phyloP scores from a whole-genome alignment of 2,113 vertebrate genomes.

The Lophotis ruficrista region DNA sequence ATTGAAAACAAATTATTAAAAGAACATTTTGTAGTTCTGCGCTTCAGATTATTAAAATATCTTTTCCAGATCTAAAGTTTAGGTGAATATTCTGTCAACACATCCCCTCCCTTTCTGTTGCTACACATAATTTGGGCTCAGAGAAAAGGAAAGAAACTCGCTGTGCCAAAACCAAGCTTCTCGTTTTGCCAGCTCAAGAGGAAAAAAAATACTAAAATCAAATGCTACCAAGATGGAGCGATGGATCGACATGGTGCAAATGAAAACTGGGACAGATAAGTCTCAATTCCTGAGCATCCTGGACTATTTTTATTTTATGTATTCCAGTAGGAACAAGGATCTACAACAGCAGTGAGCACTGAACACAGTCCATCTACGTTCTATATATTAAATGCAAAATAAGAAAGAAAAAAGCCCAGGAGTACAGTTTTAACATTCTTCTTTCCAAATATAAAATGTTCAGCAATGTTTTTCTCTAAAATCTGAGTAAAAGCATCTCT shows the following conservation, averaged over 20 bases:
- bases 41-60: neutral
- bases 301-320: neutral
- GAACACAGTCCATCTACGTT: constrained; percentile 6
- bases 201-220: neutral
- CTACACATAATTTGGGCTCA: neutral
- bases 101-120: neutral
- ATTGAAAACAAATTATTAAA: neutral
- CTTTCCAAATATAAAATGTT: neutral
- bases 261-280: neutral
- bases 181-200: neutral
- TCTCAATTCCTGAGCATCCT: neutral
- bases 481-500: neutral
- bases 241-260: neutral
- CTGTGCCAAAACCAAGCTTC: neutral
- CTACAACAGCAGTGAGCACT: neutral
- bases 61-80: neutral
- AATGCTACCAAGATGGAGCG: neutral
- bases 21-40: neutral
- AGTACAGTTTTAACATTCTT: neutral
- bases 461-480: neutral
- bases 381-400: constrained; percentile 34
- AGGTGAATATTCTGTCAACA: neutral
- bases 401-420: neutral
- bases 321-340: neutral
- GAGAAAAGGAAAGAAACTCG: neutral